A percentile compares a stretch with the other conserved stretches of the same genome.
These are phyloP conservation scores for Diacarnus erythraeanus DNA, from an alignment of 37 sponge, comb jelly and placozoan species.

Conservation along the genomic window DNA sequence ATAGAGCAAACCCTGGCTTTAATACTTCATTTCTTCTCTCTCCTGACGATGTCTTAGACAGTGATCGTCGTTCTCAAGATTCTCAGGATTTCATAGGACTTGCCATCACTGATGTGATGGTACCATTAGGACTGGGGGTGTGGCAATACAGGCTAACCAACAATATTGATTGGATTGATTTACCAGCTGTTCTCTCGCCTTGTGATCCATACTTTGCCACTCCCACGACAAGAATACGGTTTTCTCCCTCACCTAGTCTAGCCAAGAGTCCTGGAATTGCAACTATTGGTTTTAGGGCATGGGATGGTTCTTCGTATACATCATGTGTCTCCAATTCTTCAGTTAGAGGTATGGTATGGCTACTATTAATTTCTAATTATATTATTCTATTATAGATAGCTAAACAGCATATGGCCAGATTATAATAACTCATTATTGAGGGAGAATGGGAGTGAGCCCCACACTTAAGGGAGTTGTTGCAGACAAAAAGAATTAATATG, in stretches of 20 bases:
- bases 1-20: conserved; percentile 46
- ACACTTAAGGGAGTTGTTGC: too few relatives aligned
- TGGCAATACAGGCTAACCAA: conserved; percentile 51
- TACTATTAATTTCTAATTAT: too few relatives aligned
- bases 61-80: conserved; percentile 34
- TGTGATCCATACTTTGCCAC: conserved; percentile 38
- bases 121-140: conserved; percentile 15
- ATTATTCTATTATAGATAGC: too few relatives aligned
- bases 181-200: conserved; percentile 7
- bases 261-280: conserved; percentile 20
- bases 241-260: conserved; percentile 23
- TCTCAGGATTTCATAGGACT: conserved; percentile 56
- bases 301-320: conserved; percentile 51
- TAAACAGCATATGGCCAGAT: too few relatives aligned
- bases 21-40: conserved; percentile 33
- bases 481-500: too few relatives aligned
- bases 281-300: conserved; percentile 36
- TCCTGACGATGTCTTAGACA: conserved; percentile 40
- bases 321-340: conserved; percentile 5
- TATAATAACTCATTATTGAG: too few relatives aligned
- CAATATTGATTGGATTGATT: conserved; percentile 18
- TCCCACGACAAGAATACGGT: conserved; percentile 28
- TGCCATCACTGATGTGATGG: conserved; percentile 18
- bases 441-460: too few relatives aligned
- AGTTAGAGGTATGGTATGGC: neutral